These are phyloP conservation scores for Anas flavirostris DNA, from an alignment of 2,797 vertebrate genomes.

Conservation along the genomic window DNA sequence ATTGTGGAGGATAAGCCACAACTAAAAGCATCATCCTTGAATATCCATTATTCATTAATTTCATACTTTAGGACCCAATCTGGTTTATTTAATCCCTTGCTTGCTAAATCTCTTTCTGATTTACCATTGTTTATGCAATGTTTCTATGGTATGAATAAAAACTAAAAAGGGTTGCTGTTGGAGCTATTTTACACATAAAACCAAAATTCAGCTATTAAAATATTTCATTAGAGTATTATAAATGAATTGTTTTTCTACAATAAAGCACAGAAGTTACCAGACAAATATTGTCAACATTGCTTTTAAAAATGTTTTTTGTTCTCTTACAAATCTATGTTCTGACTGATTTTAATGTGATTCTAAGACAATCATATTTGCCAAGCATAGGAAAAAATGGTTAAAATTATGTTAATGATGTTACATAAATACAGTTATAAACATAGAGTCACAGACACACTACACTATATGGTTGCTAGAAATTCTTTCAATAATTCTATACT, in stretches of 20 bases:
- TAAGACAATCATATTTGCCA: not conserved
- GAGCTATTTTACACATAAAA: not conserved
- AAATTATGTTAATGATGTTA: not conserved
- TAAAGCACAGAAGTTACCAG: not conserved
- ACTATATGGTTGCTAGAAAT: not conserved
- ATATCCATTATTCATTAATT: not conserved
- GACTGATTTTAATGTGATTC: not conserved
- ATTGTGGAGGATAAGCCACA: not conserved
- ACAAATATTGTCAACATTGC: not conserved
- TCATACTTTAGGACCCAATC: not conserved
- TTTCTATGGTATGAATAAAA: not conserved
- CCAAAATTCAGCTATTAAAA: not conserved
- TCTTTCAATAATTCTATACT: not conserved
- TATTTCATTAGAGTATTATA: not conserved
- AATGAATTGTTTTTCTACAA: not conserved
- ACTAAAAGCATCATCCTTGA: not conserved
- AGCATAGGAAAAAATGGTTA: not conserved
- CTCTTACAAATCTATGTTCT: not conserved
- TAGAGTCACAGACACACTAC: not conserved
- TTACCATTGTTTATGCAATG: not conserved
- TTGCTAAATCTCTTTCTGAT: not conserved
- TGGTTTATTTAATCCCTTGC: not conserved
- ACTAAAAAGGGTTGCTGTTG: not conserved
- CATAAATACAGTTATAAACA: not conserved
- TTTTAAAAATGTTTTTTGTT: not conserved